Conservation (phyloP, 1,140 invertebrate genomes). For the Neocloeon triangulifer region DNA sequence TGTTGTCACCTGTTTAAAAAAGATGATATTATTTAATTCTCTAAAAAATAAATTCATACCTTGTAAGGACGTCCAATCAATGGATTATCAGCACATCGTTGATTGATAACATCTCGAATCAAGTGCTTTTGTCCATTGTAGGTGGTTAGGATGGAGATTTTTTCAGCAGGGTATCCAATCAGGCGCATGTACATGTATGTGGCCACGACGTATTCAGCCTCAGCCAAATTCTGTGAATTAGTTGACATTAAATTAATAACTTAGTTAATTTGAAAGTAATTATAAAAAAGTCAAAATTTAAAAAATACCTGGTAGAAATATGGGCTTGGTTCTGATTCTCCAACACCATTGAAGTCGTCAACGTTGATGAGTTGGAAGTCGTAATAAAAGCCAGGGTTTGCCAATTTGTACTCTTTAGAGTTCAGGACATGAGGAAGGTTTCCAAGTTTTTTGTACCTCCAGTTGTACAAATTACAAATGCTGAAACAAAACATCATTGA, state of each 20-base stretch:
- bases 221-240: slow-evolving; percentile 71
- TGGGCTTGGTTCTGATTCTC: slow-evolving; percentile 92
- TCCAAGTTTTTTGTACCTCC: slow-evolving; percentile 89
- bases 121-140: slow-evolving; percentile 99
- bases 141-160: slow-evolving; percentile 97
- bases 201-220: slow-evolving; percentile 95
- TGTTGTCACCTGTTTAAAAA: slow-evolving; percentile 41
- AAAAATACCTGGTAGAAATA: slow-evolving; percentile 80
- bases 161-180: slow-evolving; percentile 88
- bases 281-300: slow-evolving; percentile 1
- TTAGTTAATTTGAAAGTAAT: not conserved
- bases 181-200: slow-evolving; percentile 98
- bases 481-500: slow-evolving; percentile 19
- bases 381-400: slow-evolving; percentile 78
- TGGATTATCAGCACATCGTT: slow-evolving; percentile 84
- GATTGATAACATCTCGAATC: slow-evolving; percentile 85
- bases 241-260: slow-evolving; percentile 3
- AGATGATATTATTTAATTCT: not conserved
- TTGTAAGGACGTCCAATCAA: slow-evolving; percentile 91
- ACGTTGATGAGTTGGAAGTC: slow-evolving; percentile 97
- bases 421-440: slow-evolving; percentile 72
- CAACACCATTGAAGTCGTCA: slow-evolving; percentile 87
- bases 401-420: slow-evolving; percentile 59
- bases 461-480: slow-evolving; percentile 89
- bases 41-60: slow-evolving; percentile 33